Evolutionary conservation across 2,888 invertebrate genomes (phyloP), one percentile per base, ranked within the genome.

Genomic region (Autographa pulchrina): DNA sequence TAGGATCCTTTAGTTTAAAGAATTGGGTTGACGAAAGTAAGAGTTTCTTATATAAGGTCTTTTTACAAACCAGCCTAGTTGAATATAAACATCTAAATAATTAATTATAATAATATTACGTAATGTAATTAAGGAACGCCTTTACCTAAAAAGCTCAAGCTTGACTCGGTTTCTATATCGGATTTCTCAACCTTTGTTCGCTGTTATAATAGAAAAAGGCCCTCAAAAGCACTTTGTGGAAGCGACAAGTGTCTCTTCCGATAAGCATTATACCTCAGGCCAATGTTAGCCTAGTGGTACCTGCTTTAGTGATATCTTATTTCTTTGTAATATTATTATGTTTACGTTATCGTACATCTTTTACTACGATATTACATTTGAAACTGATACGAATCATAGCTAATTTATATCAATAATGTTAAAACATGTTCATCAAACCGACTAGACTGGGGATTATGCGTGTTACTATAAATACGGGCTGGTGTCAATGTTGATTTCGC

Each of bases 181-280:
- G 68, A 61, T 70, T 73, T 68, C 70, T 65, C 18, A 41, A 73
- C 86, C 88, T 89, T 90, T 87, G 88, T 88, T 85, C 86, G 87
- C 89, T 91, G 88, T 89, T 87, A 86, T 85, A 78, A 88, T 87
- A 81, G 88, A 82, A 85, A 25, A 86, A 88, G 82, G 84, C 89
- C 84, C 86, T 89, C 75, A 89, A 86, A 77, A 77, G 87, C 87
- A 88, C 91, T 91, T 91, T 90, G 88, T 90, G 88, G 86, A 86
- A 85, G 83, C 82, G 86, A 90, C 89, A 88, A 90, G 88, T 90
- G 89, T 7, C 87, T 85, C 87, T 87, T 82, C 84, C 81, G 86
- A 88, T 89, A 90, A 88, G 83, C 86, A 85, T 86, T 84, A 75
- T 77, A 77, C 58, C 67, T 18, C 48, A 71, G 68, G 68, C 66